Evolutionary conservation across 2,797 vertebrate species (phyloP).

Genomic region (Mus caroli): DNA sequence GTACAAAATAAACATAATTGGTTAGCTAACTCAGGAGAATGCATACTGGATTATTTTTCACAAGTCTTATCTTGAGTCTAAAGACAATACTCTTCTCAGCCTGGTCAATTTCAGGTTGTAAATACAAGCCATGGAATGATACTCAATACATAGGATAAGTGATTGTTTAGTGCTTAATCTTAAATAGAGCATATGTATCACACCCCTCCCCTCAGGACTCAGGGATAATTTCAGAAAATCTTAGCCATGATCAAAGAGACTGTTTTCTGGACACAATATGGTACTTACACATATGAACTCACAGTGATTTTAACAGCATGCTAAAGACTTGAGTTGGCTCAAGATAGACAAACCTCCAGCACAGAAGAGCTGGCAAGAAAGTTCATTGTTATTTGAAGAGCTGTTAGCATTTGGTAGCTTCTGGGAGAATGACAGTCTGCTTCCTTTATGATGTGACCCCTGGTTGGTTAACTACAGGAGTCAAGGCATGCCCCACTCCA

Average conservation of each 20-base stretch:
- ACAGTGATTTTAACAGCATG: not conserved
- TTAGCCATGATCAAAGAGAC: not conserved
- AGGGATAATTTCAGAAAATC: not conserved
- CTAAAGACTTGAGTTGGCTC: not conserved
- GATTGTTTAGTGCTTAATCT: not conserved
- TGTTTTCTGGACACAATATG: not conserved
- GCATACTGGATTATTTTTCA: not conserved
- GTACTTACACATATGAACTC: not conserved
- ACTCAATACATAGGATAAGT: not conserved
- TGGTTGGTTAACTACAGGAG: not conserved
- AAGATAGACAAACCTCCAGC: not conserved
- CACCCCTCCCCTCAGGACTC: not conserved
- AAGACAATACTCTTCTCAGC: not conserved
- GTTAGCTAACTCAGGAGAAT: not conserved
- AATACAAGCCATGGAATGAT: not conserved
- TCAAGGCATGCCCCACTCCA: not conserved
- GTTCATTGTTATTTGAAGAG: not conserved
- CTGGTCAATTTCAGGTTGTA: not conserved
- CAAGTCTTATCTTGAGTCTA: not conserved
- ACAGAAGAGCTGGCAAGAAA: not conserved
- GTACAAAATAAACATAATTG: not conserved
- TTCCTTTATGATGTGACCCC: not conserved
- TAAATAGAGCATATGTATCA: not conserved
- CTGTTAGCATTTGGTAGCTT: not conserved
- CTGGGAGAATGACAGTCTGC: not conserved